phyloP scores from a whole-genome alignment of 2,888 invertebrate genomes.

The Cheilosia urbana region DNA sequence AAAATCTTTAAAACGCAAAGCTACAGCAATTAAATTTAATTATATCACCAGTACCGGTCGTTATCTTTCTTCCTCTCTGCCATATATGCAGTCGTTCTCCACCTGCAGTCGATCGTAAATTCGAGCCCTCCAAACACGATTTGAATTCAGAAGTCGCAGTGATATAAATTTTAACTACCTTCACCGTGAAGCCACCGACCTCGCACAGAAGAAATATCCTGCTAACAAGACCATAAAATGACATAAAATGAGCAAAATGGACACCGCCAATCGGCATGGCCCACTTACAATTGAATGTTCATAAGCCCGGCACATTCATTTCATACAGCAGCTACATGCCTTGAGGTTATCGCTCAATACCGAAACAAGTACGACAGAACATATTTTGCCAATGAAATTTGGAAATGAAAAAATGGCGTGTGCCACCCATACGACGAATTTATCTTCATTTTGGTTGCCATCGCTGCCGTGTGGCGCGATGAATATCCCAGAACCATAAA shows the following conservation, averaged over 20 bases:
- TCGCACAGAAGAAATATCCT: neutral
- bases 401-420: conserved; percentile 43
- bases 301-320: neutral
- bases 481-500: conserved; percentile 26
- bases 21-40: conserved; percentile 68
- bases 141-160: neutral
- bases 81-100: neutral
- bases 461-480: conserved; percentile 19
- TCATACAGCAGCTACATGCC: neutral
- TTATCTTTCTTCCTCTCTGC: neutral
- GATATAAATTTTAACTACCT: neutral
- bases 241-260: conserved; percentile 1
- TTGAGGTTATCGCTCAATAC: neutral
- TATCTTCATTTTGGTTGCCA: neutral
- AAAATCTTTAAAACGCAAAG: conserved; percentile 40
- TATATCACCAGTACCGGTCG: conserved; percentile 20
- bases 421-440: conserved; percentile 22
- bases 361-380: neutral
- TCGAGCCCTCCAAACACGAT: neutral
- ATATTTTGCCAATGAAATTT: conserved; percentile 5
- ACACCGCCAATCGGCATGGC: conserved; percentile 41
- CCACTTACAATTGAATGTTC: conserved; percentile 48
- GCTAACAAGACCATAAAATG: conserved; percentile 9
- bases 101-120: conserved; percentile 19
- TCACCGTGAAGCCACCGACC: neutral